Evolutionary conservation across 2,888 invertebrate species (phyloP), one percentile per base, ranked within the genome.

Genomic region (Clanis bilineata): DNA sequence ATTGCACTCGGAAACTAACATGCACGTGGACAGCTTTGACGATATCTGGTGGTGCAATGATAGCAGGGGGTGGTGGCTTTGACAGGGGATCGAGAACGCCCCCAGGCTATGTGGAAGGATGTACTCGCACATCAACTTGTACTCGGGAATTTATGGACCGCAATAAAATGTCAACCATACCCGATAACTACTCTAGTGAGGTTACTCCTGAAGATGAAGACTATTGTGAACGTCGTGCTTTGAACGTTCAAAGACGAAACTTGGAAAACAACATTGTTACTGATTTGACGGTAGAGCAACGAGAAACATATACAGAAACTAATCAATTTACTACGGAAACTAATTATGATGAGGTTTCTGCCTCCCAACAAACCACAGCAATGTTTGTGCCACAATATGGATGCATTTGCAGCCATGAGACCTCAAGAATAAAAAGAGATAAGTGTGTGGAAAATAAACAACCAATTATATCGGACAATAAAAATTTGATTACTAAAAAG

Each of bases 101-200:
- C 9, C 83, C 85, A 7, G 90, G 90, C 1, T 90, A 86, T 65
- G 90, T 91, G 2, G 87, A 86, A 25, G 90, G 89, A 15, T 92
- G 91, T 66, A 85, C 88, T 12, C 80, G 90, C 22, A 92, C 90
- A 41, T 90, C 87, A 9, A 92, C 91, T 0, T 92, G 91, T 63
- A 90, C 90, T 1, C 79, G 91, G 51, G 85, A 85, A 41, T 83
- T 70, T 62, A 79, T 87, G 81, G 75, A 88, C 32, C 77, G 86
- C 64, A 92, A 92, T 62, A 86, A 81, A 79, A 70, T 79, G 63
- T 74, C 76, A 0, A 73, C 80, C 32, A 32, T 68, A 45, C 58
- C 77, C 22, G 66, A 68, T 56, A 58, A 55, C 28, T 22, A 56
- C 7, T 56, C 54, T 3, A 28, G 61, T 28, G 62, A 62, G 12